A percentile compares a stretch with the other conserved stretches of the same genome.
phyloP scores from a whole-genome alignment of 2,113 vertebrate genomes.

The Ia io region DNA sequence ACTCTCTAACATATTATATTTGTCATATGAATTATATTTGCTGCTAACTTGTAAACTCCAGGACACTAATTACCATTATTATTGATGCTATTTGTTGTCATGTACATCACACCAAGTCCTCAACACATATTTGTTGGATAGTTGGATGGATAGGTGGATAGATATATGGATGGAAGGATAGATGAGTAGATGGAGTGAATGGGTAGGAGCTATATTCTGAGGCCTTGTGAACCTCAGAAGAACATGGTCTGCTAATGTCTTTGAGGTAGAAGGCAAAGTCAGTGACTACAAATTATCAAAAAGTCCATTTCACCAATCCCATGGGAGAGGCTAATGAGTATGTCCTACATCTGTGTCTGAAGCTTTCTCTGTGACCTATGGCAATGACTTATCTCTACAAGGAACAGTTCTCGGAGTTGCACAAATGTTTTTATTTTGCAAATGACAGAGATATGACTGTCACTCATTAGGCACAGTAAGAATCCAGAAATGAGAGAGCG shows the following conservation, averaged over 20 bases:
- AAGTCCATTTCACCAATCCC: background rate
- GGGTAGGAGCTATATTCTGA: background rate
- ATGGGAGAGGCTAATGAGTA: background rate
- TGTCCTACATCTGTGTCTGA: background rate
- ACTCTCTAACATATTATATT: background rate
- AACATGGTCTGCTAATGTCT: background rate
- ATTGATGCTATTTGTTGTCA: background rate
- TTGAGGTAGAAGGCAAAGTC: background rate
- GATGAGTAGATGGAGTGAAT: too few relatives aligned
- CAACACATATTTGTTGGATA: background rate
- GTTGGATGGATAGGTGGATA: background rate
- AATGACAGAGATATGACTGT: background rate
- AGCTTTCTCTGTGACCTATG: background rate
- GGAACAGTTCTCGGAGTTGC: background rate
- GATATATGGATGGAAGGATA: background rate
- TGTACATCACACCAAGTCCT: background rate
- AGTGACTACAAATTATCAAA: background rate
- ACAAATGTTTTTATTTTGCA: background rate
- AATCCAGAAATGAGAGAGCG: background rate
- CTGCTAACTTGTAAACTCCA: background rate
- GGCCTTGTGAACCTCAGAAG: background rate
- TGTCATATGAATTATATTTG: background rate
- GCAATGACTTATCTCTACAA: background rate
- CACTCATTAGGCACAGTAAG: background rate
- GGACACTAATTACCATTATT: background rate